These are phyloP conservation scores for Nemapogon koenigi DNA, from an alignment of 2,888 invertebrate species.

Conservation along the genomic window DNA sequence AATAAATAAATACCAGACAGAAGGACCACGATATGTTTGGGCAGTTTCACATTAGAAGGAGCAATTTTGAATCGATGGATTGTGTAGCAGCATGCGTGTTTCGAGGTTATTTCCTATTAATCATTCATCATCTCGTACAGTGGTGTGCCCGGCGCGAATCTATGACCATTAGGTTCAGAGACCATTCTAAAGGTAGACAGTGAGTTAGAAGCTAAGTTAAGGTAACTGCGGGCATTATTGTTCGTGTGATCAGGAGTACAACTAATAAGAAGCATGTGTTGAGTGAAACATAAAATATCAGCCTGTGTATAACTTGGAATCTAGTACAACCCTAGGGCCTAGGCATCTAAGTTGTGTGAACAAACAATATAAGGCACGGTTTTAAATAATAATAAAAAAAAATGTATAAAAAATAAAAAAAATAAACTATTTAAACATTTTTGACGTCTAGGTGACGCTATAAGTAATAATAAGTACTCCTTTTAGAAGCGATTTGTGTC, in stretches of 20 bases:
- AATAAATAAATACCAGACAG: too few relatives aligned
- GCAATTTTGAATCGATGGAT: too few relatives aligned
- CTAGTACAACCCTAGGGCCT: slow-evolving; percentile 62
- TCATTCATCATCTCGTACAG: slow-evolving; percentile 28
- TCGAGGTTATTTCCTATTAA: not conserved
- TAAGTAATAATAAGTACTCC: too few relatives aligned
- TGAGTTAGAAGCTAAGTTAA: slow-evolving; percentile 57
- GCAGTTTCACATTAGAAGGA: too few relatives aligned
- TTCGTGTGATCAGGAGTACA: slow-evolving; percentile 63
- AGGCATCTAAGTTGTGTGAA: slow-evolving; percentile 58
- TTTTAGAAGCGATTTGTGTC: slow-evolving; percentile 48
- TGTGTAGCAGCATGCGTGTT: slow-evolving; percentile 2
- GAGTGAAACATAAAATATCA: slow-evolving; percentile 60
- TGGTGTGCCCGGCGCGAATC: slow-evolving; percentile 43
- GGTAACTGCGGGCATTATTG: slow-evolving; percentile 66
- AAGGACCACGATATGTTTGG: too few relatives aligned
- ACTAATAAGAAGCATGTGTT: slow-evolving; percentile 64
- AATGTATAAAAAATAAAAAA: slow-evolving; percentile 39
- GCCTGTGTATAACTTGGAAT: slow-evolving; percentile 62
- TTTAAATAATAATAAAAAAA: slow-evolving; percentile 16
- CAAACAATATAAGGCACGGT: slow-evolving; percentile 58
- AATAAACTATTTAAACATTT: slow-evolving; percentile 58
- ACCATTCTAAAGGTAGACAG: slow-evolving; percentile 54
- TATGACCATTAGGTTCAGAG: slow-evolving; percentile 33
- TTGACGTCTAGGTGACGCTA: slow-evolving; percentile 60